Evolutionary conservation across 2,113 vertebrate species (phyloP), one percentile per base, ranked within the genome.

Genomic region (Sceloporus tristichus): DNA sequence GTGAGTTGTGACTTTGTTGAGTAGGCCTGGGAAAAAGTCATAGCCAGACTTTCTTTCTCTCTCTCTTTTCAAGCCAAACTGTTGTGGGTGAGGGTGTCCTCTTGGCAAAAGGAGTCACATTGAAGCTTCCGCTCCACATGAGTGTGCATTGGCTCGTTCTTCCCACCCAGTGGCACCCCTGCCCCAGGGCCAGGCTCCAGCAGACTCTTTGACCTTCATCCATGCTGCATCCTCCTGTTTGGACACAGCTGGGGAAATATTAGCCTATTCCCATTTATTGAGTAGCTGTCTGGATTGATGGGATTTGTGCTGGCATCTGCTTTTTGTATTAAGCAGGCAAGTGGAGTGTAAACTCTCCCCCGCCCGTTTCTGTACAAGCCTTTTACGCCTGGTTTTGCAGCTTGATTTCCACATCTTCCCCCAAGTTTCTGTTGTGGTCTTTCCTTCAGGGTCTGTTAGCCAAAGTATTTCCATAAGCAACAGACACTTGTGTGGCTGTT

Each of bases 221-320:
- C 23, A 42, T 7, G 56, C 71, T 27, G 3, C 73, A 83, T 56
- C 74, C 74, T 78, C 48, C 14, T 16, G 59, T 84, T 84, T 68
- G 87, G 74, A 70, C 81, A 70, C 81, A 78, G 81, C 74, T 78
- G 87, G 81, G 74, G 81, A 65, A 84, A 84, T 78, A 70, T 68
- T 84, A 84, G 87, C 79, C 74, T 56, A 42, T 82, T 78, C 73
- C 73, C 66, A 88, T 77, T 70, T 78, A 88, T 88, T 78, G 87
- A 88, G n/a, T 88, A 78, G 74, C 81, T 88, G 87, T 88, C 87
- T 84, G 81, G 80, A 68, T 38, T 86, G 85, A 79, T 53, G 42
- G 85, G 56, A 86, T 84, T 68, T 78, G 82, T 82, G 62, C 74
- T 68, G 80, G 82, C 80, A 88, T 88, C 80, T 88, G 87, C 40